These are phyloP conservation scores for Cisticola juncidis DNA, from an alignment of 2,113 vertebrate species.

Conservation along the genomic window DNA sequence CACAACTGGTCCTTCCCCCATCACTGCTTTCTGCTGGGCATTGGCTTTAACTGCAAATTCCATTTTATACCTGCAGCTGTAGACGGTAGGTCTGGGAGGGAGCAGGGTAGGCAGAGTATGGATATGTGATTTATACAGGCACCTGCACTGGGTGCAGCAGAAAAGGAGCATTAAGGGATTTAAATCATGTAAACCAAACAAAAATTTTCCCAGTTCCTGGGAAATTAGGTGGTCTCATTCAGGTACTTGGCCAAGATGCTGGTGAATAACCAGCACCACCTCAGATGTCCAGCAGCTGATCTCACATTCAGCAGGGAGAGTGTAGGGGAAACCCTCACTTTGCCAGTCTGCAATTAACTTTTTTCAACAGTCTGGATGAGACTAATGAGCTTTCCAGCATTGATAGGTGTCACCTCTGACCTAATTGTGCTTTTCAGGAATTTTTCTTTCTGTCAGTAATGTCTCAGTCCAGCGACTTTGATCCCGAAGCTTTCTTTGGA, in stretches of 20 bases:
- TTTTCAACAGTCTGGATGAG: background rate
- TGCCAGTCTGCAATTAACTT: background rate
- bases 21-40: background rate
- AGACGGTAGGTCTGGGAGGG: background rate
- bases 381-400: background rate
- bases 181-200: background rate
- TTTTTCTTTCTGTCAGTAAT: background rate
- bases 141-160: rapidly evolving
- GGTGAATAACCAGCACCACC: background rate
- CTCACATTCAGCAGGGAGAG: rapidly evolving
- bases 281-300: background rate
- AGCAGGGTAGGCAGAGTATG: background rate
- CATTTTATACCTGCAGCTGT: background rate
- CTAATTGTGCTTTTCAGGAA: background rate
- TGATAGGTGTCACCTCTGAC: background rate
- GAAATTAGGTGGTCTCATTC: background rate
- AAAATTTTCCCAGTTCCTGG: background rate
- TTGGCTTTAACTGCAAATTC: background rate
- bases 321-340: background rate
- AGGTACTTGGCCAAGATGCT: background rate
- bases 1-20: rapidly evolving
- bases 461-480: background rate
- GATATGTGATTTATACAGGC: background rate
- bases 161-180: background rate
- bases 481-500: background rate